Evolutionary conservation across 1,140 invertebrate species (phyloP).

Genomic region (Oreohelix idahoensis): DNA sequence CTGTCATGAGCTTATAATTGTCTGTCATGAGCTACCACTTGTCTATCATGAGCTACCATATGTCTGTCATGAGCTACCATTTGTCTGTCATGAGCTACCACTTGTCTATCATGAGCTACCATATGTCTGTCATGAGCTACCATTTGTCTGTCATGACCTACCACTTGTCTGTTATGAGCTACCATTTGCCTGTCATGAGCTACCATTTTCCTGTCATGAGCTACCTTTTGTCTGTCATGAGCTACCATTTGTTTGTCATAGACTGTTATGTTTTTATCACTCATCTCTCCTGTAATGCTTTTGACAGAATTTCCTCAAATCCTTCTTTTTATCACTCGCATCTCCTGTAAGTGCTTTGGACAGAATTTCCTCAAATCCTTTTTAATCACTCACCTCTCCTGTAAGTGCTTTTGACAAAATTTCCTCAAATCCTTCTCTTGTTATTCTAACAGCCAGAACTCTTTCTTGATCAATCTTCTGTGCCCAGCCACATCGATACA

Average conservation of each 20-base stretch:
- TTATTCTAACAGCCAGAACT: slow-evolving; percentile 66
- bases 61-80: too few species aligned
- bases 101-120: too few species aligned
- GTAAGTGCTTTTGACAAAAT: slow-evolving; percentile 56
- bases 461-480: slow-evolving; percentile 64
- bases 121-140: too few species aligned
- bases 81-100: too few species aligned
- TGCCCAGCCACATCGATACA: slow-evolving; percentile 71
- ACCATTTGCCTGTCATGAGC: too few species aligned
- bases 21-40: too few species aligned
- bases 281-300: slow-evolving; percentile 49
- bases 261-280: too few species aligned
- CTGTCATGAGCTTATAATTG: too few species aligned
- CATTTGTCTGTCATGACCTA: too few species aligned
- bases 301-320: slow-evolving; percentile 61
- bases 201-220: not conserved
- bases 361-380: slow-evolving; percentile 65
- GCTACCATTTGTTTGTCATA: too few species aligned
- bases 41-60: too few species aligned
- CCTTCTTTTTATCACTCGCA: slow-evolving; percentile 53
- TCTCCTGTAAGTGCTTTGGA: slow-evolving; percentile 46
- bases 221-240: not conserved
- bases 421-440: slow-evolving; percentile 58
- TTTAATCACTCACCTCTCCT: slow-evolving; percentile 41
- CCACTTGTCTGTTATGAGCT: too few species aligned